These are phyloP conservation scores for Girardinichthys multiradiatus DNA, from an alignment of 2,113 vertebrate species.

Conservation along the genomic window DNA sequence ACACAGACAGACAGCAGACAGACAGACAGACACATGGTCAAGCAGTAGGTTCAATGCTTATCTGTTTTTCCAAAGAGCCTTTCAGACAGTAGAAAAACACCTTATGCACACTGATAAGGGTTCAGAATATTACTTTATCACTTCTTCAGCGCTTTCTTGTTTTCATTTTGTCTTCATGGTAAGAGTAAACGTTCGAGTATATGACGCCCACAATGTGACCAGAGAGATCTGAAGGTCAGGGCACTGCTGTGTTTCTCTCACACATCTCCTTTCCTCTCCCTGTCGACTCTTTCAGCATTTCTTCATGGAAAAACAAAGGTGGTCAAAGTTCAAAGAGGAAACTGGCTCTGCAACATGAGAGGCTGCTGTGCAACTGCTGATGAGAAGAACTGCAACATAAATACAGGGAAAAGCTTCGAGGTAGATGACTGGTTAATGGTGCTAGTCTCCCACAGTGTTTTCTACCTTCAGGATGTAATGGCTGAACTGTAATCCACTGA, in stretches of 20 bases:
- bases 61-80: constrained; percentile 84
- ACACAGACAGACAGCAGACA: constrained; percentile 81
- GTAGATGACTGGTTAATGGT: constrained; percentile 48
- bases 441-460: constrained; percentile 2
- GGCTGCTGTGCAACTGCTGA: constrained; percentile 67
- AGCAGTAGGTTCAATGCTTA: constrained; percentile 83
- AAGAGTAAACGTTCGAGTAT: constrained; percentile 87
- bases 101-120: constrained; percentile 77
- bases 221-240: constrained; percentile 54
- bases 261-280: constrained; percentile 55
- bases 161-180: constrained; percentile 74
- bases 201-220: constrained; percentile 72
- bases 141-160: constrained; percentile 71
- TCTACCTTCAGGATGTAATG: background rate
- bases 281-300: constrained; percentile 71
- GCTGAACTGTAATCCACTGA: constrained; percentile 26
- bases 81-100: constrained; percentile 74
- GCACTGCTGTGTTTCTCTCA: constrained; percentile 61
- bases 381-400: constrained; percentile 72
- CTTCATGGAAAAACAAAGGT: constrained; percentile 80
- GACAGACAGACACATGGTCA: constrained; percentile 78
- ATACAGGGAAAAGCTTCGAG: constrained; percentile 70
- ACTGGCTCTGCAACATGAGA: constrained; percentile 54
- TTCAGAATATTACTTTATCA: constrained; percentile 69
- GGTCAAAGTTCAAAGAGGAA: constrained; percentile 64